These are phyloP conservation scores for Cacoxenus indagator DNA, from an alignment of 2,888 invertebrate genomes.

Conservation along the genomic window DNA sequence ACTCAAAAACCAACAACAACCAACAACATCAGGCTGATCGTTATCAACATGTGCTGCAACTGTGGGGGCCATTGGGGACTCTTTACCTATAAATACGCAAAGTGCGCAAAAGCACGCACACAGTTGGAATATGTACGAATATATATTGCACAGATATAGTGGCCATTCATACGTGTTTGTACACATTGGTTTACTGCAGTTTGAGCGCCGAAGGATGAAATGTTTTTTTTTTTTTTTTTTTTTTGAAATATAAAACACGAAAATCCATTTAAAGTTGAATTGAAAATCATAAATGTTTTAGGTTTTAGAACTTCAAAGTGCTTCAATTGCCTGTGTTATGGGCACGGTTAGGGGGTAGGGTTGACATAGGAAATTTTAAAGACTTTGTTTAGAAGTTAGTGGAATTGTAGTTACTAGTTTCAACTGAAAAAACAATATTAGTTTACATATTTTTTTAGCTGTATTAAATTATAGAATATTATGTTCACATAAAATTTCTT, in stretches of 20 bases:
- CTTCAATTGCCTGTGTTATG: no score
- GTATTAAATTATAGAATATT: no score
- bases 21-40: slow-evolving; percentile 24
- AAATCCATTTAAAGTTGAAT: not conserved
- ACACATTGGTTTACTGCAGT: slow-evolving; percentile 5
- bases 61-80: not conserved
- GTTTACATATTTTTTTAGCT: no score
- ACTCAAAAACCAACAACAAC: slow-evolving; percentile 3
- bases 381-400: no score
- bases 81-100: slow-evolving; percentile 13
- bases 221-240: not conserved
- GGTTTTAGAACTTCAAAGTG: no score
- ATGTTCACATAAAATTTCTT: no score
- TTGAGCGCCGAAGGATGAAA: not conserved
- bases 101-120: not conserved
- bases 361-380: no score
- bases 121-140: not conserved
- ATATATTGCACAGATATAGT: not conserved
- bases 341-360: no score
- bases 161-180: not conserved
- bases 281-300: no score
- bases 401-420: no score
- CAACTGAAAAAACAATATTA: no score
- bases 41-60: not conserved
- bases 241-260: no score